Evolutionary conservation across 2,113 vertebrate genomes (phyloP).

Genomic region (Hemicordylus capensis): DNA sequence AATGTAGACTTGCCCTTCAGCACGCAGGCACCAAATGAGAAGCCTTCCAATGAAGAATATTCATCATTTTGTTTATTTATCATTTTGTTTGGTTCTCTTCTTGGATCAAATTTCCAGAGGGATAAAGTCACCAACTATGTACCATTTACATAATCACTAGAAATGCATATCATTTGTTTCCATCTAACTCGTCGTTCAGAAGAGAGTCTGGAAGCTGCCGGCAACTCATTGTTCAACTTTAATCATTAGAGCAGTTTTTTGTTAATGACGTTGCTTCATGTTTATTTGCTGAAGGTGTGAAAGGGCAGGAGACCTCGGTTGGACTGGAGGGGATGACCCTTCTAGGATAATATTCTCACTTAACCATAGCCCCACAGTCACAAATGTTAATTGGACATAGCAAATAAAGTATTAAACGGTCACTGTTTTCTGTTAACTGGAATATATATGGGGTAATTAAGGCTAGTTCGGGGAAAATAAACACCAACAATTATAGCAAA

Average conservation of each 20-base stretch:
- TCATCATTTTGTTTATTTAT: not conserved
- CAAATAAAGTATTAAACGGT: slow-evolving; percentile 24
- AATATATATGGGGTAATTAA: slow-evolving; percentile 51
- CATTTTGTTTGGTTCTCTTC: not conserved
- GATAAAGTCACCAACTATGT: not conserved
- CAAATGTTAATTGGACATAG: slow-evolving; percentile 45
- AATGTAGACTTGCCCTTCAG: not conserved
- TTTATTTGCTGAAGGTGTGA: not conserved
- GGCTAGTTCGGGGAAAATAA: slow-evolving; percentile 51
- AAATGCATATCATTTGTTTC: slow-evolving; percentile 42
- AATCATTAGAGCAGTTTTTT: slow-evolving; percentile 39
- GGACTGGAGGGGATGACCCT: slow-evolving; percentile 17
- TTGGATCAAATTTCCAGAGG: not conserved
- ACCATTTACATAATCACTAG: slow-evolving; percentile 23
- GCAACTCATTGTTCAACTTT: slow-evolving; percentile 24
- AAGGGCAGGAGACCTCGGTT: slow-evolving; percentile 22
- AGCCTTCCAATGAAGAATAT: not conserved
- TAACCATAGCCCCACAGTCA: not conserved
- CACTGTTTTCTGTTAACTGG: slow-evolving; percentile 35
- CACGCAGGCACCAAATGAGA: no score
- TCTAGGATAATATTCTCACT: slow-evolving; percentile 5
- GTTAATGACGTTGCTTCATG: not conserved
- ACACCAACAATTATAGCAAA: slow-evolving; percentile 27
- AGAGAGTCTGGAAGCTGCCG: not conserved
- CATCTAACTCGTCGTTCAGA: slow-evolving; percentile 22